Percentiles rank a stretch among this genome's conserved stretches.
phyloP scores from a whole-genome alignment of 1,140 invertebrate genomes.

The Calephelis virginiensis region DNA sequence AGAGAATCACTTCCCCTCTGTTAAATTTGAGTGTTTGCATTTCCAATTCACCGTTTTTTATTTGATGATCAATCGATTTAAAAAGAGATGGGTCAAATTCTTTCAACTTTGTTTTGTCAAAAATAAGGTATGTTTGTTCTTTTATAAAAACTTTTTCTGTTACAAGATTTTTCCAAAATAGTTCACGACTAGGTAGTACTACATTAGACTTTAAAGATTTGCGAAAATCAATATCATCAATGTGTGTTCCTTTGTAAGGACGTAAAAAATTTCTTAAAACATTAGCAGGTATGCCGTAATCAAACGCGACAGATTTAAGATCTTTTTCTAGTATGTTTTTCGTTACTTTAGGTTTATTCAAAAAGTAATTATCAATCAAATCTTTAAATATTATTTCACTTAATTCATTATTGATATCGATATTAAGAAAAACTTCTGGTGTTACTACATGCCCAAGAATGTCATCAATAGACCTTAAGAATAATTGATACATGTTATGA shows the following conservation, averaged over 20 bases:
- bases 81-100: constrained; percentile 14
- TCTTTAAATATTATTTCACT: constrained; percentile 17
- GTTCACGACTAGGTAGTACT: neutral
- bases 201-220: constrained; percentile 4
- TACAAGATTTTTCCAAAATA: constrained; percentile 9
- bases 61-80: neutral
- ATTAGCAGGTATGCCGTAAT: constrained; percentile 12
- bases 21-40: neutral
- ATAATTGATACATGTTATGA: constrained; percentile 8
- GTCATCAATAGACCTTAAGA: constrained; percentile 17
- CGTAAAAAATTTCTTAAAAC: constrained; percentile 3
- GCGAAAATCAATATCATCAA: constrained; percentile 3
- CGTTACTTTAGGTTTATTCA: constrained; percentile 14
- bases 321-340: constrained; percentile 3
- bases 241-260: neutral
- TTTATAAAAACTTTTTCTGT: constrained; percentile 4
- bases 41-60: neutral
- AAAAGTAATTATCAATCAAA: constrained; percentile 8
- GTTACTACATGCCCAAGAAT: constrained; percentile 15
- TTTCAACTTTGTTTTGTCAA: constrained; percentile 13
- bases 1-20: neutral
- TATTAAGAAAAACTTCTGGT: constrained; percentile 9
- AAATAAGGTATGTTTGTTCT: constrained; percentile 13
- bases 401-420: constrained; percentile 9
- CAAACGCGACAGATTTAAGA: constrained; percentile 1